Evolutionary conservation across 2,888 invertebrate genomes (phyloP).

Genomic region (Chalcosyrphus nemorum): DNA sequence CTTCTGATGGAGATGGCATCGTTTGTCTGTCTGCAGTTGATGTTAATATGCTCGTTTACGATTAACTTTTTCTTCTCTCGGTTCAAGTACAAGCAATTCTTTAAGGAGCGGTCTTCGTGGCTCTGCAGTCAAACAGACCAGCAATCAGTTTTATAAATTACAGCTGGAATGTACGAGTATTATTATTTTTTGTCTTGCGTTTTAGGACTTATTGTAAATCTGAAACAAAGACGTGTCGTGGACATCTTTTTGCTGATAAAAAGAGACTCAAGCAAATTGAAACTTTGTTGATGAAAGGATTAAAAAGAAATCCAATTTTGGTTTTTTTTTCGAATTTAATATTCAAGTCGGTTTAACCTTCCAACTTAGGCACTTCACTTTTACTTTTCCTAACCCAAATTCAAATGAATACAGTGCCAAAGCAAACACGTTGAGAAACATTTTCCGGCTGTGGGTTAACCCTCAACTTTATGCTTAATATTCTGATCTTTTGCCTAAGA

Average conservation of each 20-base stretch:
- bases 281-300: conserved; percentile 13
- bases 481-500: conserved; percentile 30
- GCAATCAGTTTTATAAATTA: conserved; percentile 10
- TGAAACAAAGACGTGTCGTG: background rate
- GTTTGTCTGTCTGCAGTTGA: conserved; percentile 41
- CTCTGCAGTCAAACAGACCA: background rate
- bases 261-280: background rate
- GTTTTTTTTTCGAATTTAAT: conserved; percentile 21
- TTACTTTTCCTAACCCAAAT: conserved; percentile 16
- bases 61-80: conserved; percentile 3
- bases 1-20: conserved; percentile 13
- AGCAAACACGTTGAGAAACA: conserved; percentile 14
- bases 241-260: background rate
- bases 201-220: background rate
- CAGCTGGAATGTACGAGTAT: background rate
- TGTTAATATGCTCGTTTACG: conserved; percentile 18
- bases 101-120: background rate
- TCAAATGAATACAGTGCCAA: conserved; percentile 21
- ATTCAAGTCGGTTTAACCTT: background rate
- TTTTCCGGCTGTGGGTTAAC: conserved; percentile 2
- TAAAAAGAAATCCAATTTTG: conserved; percentile 26
- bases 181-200: too few relatives aligned
- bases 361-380: conserved; percentile 18
- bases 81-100: background rate
- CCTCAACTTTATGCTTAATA: conserved; percentile 28